Base-by-base conservation (phyloP, 2,797 vertebrate genomes). In the Acanthopagrus latus region DNA sequence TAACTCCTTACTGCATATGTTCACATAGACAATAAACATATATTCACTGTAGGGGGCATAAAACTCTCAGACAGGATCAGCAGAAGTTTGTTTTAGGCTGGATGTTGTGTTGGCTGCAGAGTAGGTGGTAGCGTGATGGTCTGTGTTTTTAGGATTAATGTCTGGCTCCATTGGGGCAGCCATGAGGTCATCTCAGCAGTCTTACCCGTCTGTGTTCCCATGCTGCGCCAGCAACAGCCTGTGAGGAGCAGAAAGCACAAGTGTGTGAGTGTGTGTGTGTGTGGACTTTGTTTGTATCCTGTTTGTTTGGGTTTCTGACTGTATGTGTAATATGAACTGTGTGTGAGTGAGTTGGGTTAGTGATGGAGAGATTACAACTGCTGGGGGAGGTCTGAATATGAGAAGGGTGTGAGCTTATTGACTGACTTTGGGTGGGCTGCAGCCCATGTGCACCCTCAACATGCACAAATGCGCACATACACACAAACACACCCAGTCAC, bases 61-160 rank as follows among this genome's bases (percentile, higher is more conserved):
- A 7, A 73, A 67, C 71, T 62, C 41, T 74, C 71, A 72, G 80
- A 65, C 80, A 21, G 83, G 65, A 89, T 80, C 68, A 3, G 52
- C 16, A 69, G 64, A 48, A 59, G 80, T 85, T 88, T 83, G 75
- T 78, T 88, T 83, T 56, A 75, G 76, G 63, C 71, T 77, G 74
- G 83, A 79, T 60, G 71, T 76, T 65, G 66, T 66, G 81, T 48
- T 44, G 78, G 76, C 72, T 76, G 55, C 50, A 41, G 76, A 70
- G 64, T 75, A 41, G 68, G 62, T 80, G 83, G 64, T 58, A 78
- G 70, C 33, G 41, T 76, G 74, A 85, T 25, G 8, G 76, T 68
- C 80, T 92, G 91, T 93, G 85, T 86, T 92, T 93, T 91, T 83
- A 91, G 92, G 90, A 93, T 94, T 93, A 93, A 71, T 14, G 90